phyloP scores from a whole-genome alignment of 2,797 vertebrate genomes.

The Pseudochirops corinnae region DNA sequence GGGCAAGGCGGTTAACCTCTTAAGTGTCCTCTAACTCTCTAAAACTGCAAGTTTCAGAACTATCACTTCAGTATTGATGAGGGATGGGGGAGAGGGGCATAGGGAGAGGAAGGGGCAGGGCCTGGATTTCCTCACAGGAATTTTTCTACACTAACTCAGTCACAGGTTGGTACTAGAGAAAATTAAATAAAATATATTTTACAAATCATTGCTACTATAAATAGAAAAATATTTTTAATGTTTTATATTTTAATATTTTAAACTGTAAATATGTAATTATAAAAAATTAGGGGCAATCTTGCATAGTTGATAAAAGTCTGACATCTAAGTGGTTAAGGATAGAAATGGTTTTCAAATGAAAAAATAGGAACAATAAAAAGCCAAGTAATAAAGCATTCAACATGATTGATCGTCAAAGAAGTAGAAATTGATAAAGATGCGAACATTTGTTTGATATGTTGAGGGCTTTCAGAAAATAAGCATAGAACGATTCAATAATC shows the following conservation, averaged over 20 bases:
- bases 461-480: neutral
- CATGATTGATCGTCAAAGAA: neutral
- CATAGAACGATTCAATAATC: neutral
- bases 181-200: neutral
- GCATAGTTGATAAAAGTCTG: neutral
- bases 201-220: neutral
- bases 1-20: neutral
- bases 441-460: neutral
- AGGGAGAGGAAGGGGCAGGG: fast-evolving
- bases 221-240: too few species aligned
- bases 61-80: neutral
- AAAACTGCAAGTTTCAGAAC: neutral
- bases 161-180: neutral
- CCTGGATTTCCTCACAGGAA: neutral
- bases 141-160: neutral
- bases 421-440: neutral
- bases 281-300: neutral
- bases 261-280: too few species aligned
- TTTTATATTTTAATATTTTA: too few species aligned
- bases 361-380: neutral
- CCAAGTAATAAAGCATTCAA: neutral
- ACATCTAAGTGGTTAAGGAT: neutral
- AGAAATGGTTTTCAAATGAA: neutral
- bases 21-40: neutral
- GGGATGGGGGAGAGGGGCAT: too few species aligned